Conservation (phyloP, 2,113 vertebrate species). For the Sardina pilchardus region DNA sequence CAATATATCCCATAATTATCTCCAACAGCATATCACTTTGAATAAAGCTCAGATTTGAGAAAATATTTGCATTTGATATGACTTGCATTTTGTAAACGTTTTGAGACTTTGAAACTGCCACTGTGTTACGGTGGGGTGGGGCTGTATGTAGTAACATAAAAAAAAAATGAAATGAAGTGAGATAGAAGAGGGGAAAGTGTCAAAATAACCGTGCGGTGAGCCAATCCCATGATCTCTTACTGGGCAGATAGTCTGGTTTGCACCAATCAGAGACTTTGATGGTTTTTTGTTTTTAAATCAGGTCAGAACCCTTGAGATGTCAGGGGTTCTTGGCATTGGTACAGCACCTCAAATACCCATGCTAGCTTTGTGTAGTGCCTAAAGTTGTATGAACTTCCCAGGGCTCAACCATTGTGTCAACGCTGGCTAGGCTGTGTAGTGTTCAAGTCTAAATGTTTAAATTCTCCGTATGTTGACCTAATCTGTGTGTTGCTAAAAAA, state of each 20-base stretch:
- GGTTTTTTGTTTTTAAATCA: neutral
- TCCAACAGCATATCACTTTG: constrained; percentile 42
- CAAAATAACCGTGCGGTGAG: neutral
- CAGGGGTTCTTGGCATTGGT: neutral
- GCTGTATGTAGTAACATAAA: neutral
- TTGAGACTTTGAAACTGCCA: constrained; percentile 46
- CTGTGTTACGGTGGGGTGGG: constrained; percentile 43
- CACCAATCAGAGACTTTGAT: neutral
- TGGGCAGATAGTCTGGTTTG: neutral
- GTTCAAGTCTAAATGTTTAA: neutral
- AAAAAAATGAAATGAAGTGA: neutral
- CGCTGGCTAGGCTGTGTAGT: neutral
- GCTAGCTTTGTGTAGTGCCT: constrained; percentile 11
- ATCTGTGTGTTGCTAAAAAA: neutral
- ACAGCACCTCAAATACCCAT: neutral
- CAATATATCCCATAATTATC: constrained; percentile 40
- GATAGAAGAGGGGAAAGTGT: neutral
- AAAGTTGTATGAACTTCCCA: neutral
- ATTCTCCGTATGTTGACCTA: neutral
- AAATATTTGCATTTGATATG: constrained; percentile 45
- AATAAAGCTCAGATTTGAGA: constrained; percentile 39
- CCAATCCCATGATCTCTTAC: neutral
- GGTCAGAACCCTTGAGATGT: neutral
- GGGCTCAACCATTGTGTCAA: neutral
- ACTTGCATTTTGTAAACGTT: constrained; percentile 36